Percentiles rank a stretch among this genome's conserved stretches.
Evolutionary conservation across 2,113 vertebrate genomes (phyloP).

Genomic region (human (Homo sapiens)): DNA sequence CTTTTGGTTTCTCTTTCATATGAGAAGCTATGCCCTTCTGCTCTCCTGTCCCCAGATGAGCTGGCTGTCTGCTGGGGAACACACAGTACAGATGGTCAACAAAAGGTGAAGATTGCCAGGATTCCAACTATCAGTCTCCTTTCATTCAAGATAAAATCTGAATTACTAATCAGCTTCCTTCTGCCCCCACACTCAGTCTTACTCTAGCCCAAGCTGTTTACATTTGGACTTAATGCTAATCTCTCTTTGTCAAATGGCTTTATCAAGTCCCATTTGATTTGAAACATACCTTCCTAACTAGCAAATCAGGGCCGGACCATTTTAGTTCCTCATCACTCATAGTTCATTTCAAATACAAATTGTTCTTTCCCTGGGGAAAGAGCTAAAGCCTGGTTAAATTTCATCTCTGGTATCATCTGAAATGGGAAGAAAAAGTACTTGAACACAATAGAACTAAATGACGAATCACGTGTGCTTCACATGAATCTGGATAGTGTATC

Average conservation of each 20-base stretch:
- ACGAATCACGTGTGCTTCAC: slow-evolving; percentile 44
- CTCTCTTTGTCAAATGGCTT: slow-evolving; percentile 78
- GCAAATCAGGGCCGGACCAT: slow-evolving; percentile 69
- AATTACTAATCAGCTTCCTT: slow-evolving; percentile 89
- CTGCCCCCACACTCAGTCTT: slow-evolving; percentile 63
- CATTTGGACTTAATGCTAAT: slow-evolving; percentile 80
- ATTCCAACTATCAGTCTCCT: slow-evolving; percentile 82
- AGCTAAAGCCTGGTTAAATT: slow-evolving; percentile 57
- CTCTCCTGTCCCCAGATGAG: slow-evolving; percentile 83
- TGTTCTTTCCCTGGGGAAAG: slow-evolving; percentile 49
- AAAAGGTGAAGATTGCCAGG: slow-evolving; percentile 87
- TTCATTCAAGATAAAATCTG: slow-evolving; percentile 85
- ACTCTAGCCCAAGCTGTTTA: slow-evolving; percentile 83
- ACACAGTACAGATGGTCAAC: slow-evolving; percentile 92
- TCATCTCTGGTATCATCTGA: slow-evolving; percentile 64
- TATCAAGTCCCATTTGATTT: slow-evolving; percentile 81
- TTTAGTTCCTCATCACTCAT: slow-evolving; percentile 14
- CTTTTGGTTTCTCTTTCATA: slow-evolving; percentile 82
- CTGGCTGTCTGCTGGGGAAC: slow-evolving; percentile 80
- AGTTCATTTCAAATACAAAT: slow-evolving; percentile 79
- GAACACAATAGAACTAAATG: slow-evolving; percentile 76
- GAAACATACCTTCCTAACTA: slow-evolving; percentile 79
- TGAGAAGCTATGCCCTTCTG: slow-evolving; percentile 85
- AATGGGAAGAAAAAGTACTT: slow-evolving; percentile 54
- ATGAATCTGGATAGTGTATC: slow-evolving; percentile 32